Evolutionary conservation across 2,797 vertebrate genomes (phyloP).

Genomic region (Epinephelus awoara): DNA sequence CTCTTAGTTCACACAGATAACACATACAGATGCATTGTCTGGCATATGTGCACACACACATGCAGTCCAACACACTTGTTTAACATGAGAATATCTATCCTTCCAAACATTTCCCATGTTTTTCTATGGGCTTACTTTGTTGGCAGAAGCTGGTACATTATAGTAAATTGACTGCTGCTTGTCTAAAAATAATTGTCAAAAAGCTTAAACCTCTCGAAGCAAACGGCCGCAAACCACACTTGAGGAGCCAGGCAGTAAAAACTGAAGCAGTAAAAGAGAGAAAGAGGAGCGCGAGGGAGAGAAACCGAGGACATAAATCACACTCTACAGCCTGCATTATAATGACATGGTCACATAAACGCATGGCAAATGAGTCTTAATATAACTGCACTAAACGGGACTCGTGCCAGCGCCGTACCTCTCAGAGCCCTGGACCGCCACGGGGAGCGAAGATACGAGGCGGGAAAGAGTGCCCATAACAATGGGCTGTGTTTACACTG

Average conservation of each 20-base stretch:
- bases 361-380: constrained; percentile 67
- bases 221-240: constrained; percentile 69
- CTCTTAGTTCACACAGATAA: too few relatives aligned
- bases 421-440: constrained; percentile 45
- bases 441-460: constrained; percentile 68
- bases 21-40: background rate
- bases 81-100: background rate
- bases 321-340: constrained; percentile 65
- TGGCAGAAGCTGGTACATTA: constrained; percentile 23
- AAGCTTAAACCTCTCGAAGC: constrained; percentile 51
- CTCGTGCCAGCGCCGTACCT: constrained; percentile 38
- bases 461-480: constrained; percentile 73
- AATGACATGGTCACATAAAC: constrained; percentile 75
- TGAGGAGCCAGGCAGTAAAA: constrained; percentile 64
- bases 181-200: constrained; percentile 76
- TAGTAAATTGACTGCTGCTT: constrained; percentile 48
- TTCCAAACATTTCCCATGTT: constrained; percentile 21
- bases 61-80: background rate
- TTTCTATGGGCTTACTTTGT: constrained; percentile 25
- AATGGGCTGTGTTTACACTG: constrained; percentile 81
- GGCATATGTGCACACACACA: background rate
- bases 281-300: constrained; percentile 59
- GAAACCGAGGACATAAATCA: constrained; percentile 76
- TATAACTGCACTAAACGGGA: constrained; percentile 63
- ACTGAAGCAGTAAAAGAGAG: constrained; percentile 47